Conservation (phyloP, 2,113 vertebrate species). For the Beaufortia kweichowensis region DNA sequence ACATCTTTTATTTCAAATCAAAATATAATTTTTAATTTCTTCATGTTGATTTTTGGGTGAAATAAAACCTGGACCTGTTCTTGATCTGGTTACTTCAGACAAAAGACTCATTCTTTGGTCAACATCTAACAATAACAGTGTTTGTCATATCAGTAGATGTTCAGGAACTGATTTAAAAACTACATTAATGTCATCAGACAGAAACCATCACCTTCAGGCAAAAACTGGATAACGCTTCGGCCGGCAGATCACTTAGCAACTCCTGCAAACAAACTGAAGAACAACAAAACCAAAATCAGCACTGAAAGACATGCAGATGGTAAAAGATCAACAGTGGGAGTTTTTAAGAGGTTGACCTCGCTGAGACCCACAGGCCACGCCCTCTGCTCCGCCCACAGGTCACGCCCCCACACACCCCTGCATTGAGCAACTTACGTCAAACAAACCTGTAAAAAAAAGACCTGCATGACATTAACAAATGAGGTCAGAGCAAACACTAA, state of each 20-base stretch:
- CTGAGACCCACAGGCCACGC: conserved; percentile 29
- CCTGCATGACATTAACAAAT: conserved; percentile 69
- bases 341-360: conserved; percentile 29
- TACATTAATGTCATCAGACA: not conserved
- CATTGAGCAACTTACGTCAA: conserved; percentile 61
- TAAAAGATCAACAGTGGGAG: not conserved
- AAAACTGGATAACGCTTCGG: not conserved
- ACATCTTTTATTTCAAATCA: too few species aligned
- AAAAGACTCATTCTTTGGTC: too few species aligned
- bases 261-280: conserved; percentile 3
- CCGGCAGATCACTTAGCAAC: not conserved
- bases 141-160: too few species aligned
- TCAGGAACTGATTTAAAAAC: not conserved
- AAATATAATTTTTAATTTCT: too few species aligned
- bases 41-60: too few species aligned
- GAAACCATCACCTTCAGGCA: not conserved
- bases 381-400: conserved; percentile 20
- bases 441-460: conserved; percentile 56
- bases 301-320: conserved; percentile 7
- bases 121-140: too few species aligned
- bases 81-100: too few species aligned
- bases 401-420: conserved; percentile 50
- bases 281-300: conserved; percentile 27
- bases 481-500: conserved; percentile 44
- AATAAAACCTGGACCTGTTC: too few species aligned